Evolutionary conservation across 2,888 invertebrate species (phyloP), one percentile per base, ranked within the genome.

Genomic region (Isoperla grammatica): DNA sequence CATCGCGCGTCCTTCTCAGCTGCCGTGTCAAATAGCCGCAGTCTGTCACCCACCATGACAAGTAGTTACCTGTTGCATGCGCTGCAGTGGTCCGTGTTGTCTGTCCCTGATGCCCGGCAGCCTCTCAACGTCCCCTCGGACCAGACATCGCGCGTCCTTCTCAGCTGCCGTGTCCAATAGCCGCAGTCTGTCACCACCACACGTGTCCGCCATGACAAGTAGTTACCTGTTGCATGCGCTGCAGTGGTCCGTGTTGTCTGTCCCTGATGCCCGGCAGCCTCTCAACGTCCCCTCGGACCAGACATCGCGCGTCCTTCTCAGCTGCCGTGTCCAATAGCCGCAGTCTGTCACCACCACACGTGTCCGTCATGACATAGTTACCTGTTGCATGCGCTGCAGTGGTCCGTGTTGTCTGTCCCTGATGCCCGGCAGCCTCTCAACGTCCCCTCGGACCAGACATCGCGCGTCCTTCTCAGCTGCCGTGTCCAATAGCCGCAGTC

Each of bases 61-160:
- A n/a, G n/a, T n/a, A n/a, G n/a, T n/a, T 76, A 89, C 90, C 84
- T 90, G 90, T 75, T 91, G 91, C 90, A 91, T 91, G 73, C 88
- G 82, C 73, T 90, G 90, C 66, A 90, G 82, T 15, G 79, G 79
- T n/a, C 55, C 62, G 35, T 60, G 61, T 17, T 61, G 56, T 37
- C 63, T 53, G 49, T 63, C 63, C 3, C 56, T 50, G 1, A 89
- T 85, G 63, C 87, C 82, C 67, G 85, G 84, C 67, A 89, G 83
- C 64, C 88, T 75, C 69, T 90, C 83, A 13, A 92, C 93, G 73
- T 94, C 92, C 13, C 95, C 95, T 61, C 90, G 78, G 15, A 87
- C 82, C 1, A 84, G 83, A 1, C 88, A 85, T 57, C 88, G 81
- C 0, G 87, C 81, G 72, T 95, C 92, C 40, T 87, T 88, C 50